phyloP scores from a whole-genome alignment of 1,140 invertebrate genomes.

The Lamellibrachia luymesi region DNA sequence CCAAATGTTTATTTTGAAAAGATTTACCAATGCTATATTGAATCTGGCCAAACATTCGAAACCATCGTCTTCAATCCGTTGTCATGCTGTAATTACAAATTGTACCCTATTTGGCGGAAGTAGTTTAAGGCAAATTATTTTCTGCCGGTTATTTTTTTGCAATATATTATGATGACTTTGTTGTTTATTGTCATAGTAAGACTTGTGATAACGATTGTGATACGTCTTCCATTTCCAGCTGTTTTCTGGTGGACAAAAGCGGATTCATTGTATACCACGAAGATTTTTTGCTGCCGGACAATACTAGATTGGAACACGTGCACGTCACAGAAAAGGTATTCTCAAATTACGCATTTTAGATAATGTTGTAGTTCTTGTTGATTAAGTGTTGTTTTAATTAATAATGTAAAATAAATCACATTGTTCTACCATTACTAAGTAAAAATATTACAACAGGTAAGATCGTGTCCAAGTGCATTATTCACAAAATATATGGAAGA shows the following conservation, averaged over 20 bases:
- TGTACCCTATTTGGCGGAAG: no score
- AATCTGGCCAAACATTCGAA: no score
- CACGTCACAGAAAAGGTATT: not conserved
- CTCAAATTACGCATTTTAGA: not conserved
- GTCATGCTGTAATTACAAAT: no score
- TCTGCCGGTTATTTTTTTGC: no score
- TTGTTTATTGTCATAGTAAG: no score
- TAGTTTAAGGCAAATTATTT: no score
- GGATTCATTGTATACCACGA: not conserved
- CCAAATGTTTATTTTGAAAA: not conserved
- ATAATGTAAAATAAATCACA: not conserved
- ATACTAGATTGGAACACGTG: not conserved
- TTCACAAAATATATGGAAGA: no score
- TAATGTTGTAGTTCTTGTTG: not conserved
- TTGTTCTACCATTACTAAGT: not conserved
- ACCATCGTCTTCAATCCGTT: no score
- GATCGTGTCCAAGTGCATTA: no score
- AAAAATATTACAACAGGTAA: no score
- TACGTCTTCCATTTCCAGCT: not conserved
- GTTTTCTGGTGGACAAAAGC: not conserved
- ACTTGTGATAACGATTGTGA: no score
- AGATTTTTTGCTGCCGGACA: not conserved
- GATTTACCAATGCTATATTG: not conserved
- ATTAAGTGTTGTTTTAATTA: not conserved
- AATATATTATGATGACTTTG: no score